Conservation (phyloP, 1,140 invertebrate species). For the Oryctes rhinoceros region DNA sequence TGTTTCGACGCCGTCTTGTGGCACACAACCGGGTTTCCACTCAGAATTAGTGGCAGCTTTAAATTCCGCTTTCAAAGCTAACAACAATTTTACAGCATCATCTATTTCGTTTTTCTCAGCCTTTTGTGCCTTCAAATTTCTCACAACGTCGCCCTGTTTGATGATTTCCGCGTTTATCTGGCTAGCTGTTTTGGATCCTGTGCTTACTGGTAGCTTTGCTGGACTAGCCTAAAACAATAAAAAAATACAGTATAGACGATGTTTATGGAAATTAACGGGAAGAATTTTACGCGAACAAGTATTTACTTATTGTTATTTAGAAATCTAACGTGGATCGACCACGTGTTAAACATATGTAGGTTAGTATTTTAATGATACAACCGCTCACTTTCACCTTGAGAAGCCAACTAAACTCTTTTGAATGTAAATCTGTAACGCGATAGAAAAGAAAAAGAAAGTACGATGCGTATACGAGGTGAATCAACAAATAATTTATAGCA, state of each 20-base stretch:
- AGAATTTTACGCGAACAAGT: too few relatives aligned
- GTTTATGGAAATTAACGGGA: too few relatives aligned
- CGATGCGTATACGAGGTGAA: background rate
- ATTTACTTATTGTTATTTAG: background rate
- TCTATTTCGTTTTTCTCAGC: constrained; percentile 68
- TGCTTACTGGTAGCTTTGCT: background rate
- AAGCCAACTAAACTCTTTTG: constrained; percentile 20
- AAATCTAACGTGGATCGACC: background rate
- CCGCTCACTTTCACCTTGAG: background rate
- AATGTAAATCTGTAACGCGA: background rate
- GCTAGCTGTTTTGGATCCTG: background rate
- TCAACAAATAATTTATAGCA: background rate
- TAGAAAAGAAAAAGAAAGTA: background rate
- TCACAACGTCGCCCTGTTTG: constrained; percentile 75
- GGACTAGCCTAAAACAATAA: background rate
- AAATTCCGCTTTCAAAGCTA: constrained; percentile 81
- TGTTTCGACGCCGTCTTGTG: background rate
- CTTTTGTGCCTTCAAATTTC: constrained; percentile 74
- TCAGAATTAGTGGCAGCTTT: constrained; percentile 71
- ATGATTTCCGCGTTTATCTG: constrained; percentile 57
- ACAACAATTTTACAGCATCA: constrained; percentile 74
- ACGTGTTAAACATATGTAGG: constrained; percentile 25
- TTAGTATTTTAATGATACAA: background rate
- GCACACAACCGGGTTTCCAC: constrained; percentile 50
- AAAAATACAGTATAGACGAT: background rate